Evolutionary conservation across 2,888 invertebrate species (phyloP).

Genomic region (Neoascia interrupta): DNA sequence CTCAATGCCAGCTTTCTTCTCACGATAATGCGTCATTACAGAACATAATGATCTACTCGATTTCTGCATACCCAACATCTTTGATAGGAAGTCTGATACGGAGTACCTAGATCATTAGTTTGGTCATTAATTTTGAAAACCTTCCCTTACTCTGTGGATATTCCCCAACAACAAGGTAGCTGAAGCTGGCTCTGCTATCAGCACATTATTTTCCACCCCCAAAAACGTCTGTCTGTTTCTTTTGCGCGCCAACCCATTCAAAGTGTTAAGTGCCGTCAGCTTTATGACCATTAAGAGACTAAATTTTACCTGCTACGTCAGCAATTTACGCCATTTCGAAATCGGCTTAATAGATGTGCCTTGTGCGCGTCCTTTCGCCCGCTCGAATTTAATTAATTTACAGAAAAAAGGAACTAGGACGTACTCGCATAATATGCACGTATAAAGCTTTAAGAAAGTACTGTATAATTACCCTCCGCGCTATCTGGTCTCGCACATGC

Average conservation of each 20-base stretch:
- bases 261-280: conserved; percentile 63
- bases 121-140: conserved; percentile 21
- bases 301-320: conserved; percentile 58
- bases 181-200: background rate
- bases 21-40: no score
- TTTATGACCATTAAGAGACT: conserved; percentile 63
- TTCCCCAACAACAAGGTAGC: background rate
- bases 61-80: no score
- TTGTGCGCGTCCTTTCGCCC: conserved; percentile 5
- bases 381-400: conserved; percentile 48
- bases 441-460: conserved; percentile 35
- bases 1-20: no score
- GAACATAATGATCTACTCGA: no score
- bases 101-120: background rate
- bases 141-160: no score
- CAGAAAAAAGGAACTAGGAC: conserved; percentile 2
- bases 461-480: conserved; percentile 52
- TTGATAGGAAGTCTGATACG: no score
- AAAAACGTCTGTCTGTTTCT: background rate
- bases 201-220: background rate
- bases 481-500: conserved; percentile 30
- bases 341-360: conserved; percentile 54
- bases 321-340: conserved; percentile 48
- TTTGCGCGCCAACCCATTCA: conserved; percentile 31
- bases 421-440: no score